These are phyloP conservation scores for Cheilinus undulatus DNA, from an alignment of 2,113 vertebrate species.

Conservation along the genomic window DNA sequence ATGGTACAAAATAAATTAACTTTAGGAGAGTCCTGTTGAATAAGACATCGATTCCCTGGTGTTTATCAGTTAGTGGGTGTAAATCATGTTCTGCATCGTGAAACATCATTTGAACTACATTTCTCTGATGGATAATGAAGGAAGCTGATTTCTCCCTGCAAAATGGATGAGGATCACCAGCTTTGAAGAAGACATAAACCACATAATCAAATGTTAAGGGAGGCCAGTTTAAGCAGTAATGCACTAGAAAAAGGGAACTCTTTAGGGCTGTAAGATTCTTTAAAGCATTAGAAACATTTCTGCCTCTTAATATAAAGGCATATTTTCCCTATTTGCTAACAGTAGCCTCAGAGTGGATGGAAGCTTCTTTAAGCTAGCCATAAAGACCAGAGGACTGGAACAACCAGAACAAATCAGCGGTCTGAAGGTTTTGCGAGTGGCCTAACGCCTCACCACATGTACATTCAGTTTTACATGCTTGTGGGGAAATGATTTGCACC, in stretches of 20 bases:
- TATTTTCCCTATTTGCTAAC: not conserved
- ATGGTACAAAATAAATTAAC: conserved; percentile 16
- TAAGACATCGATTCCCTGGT: not conserved
- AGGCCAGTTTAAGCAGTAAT: too few species aligned
- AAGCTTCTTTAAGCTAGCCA: conserved; percentile 8
- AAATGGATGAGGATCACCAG: not conserved
- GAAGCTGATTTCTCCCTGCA: conserved; percentile 9
- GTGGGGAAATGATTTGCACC: conserved; percentile 79
- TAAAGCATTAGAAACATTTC: too few species aligned
- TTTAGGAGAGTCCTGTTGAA: conserved; percentile 16
- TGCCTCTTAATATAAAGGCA: too few species aligned
- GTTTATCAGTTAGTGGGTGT: not conserved
- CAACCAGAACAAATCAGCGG: conserved; percentile 23
- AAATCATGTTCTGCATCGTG: not conserved
- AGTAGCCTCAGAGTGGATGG: not conserved
- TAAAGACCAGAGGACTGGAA: conserved; percentile 19
- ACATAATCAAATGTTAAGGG: too few species aligned
- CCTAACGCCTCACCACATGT: conserved; percentile 59
- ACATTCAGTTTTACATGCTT: conserved; percentile 71
- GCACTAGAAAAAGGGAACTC: too few species aligned
- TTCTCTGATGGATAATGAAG: conserved; percentile 3
- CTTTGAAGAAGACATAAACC: not conserved
- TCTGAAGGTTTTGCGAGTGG: conserved; percentile 42
- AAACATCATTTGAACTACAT: not conserved
- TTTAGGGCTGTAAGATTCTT: too few species aligned